Percentiles rank a stretch among this genome's conserved stretches.
These are phyloP conservation scores for Holotrichia oblita DNA, from an alignment of 1,140 invertebrate species.

Conservation along the genomic window DNA sequence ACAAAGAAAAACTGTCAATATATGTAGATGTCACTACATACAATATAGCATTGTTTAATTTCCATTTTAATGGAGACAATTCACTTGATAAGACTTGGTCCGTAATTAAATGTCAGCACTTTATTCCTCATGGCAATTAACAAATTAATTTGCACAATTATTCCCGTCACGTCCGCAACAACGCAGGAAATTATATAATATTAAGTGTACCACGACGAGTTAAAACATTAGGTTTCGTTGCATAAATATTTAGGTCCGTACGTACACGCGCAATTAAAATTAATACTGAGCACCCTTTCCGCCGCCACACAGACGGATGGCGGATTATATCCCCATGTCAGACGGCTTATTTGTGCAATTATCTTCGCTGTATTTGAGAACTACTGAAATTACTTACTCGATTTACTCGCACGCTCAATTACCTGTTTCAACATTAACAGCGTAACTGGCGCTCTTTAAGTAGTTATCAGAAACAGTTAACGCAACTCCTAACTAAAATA, in stretches of 20 bases:
- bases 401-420: constrained; percentile 23
- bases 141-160: constrained; percentile 28
- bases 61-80: constrained; percentile 21
- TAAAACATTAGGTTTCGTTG: constrained; percentile 27
- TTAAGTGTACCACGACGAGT: constrained; percentile 20
- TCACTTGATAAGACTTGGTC: constrained; percentile 16
- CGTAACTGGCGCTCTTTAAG: constrained; percentile 2
- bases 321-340: neutral
- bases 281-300: neutral
- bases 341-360: constrained; percentile 23
- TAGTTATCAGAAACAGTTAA: constrained; percentile 25
- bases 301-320: neutral
- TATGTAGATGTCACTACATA: neutral
- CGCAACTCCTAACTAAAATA: constrained; percentile 13
- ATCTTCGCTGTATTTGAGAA: constrained; percentile 21
- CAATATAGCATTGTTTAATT: neutral
- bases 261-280: constrained; percentile 15
- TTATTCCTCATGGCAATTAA: constrained; percentile 28
- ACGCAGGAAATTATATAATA: constrained; percentile 30
- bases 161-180: constrained; percentile 15
- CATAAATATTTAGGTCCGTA: constrained; percentile 14
- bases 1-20: neutral
- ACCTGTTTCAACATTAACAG: constrained; percentile 23
- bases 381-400: constrained; percentile 22
- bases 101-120: constrained; percentile 28